Base-by-base conservation (phyloP, 2,113 vertebrate species). In the chimpanzee (Pan troglodytes) region DNA sequence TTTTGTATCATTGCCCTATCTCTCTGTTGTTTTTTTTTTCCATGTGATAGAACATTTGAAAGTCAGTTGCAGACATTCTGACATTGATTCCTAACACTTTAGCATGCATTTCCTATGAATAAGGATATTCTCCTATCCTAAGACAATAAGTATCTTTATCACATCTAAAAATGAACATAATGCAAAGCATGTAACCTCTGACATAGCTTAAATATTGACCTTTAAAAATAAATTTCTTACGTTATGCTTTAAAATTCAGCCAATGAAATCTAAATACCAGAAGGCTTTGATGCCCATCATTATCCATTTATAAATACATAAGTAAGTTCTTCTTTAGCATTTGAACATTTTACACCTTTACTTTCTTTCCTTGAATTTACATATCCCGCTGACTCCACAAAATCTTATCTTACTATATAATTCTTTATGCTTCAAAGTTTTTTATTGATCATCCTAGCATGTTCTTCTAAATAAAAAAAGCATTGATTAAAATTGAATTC, bases 341-440 rank as follows among this genome's bases (percentile, higher is more conserved):
- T 95, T 89, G 72, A 88, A 89, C 23, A 64, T 32, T 89, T 97
- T 89, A 48, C 25, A 75, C 88, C 20, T 88, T 89, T 88, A 57
- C 12, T 88, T 87, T 94, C 67, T 80, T 94, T 76, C 45, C 32
- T 87, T 84, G 55, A 87, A 72, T 90, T 93, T 97, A 43, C 38
- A 25, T n/a, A 67, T 93, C 70, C 43, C 22, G 25, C 35, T 87
- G 83, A 90, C 55, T 86, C 17, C 2, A 75, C 35, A 96, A 91
- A 91, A 85, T 81, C 50, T 85, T 64, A 32, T 68, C 75, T 43
- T 91, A 85, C 64, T 61, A 50, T 64, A 10, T 95, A 85, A 59
- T 93, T 93, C n/a, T 90, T 94, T 88, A 80, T 92, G 79, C 79
- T 61, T 93, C 52, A 76, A 97, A 89, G 5, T 43, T 80, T 81